Base-by-base conservation (phyloP, 2,113 vertebrate species). In the Lagopus muta region DNA sequence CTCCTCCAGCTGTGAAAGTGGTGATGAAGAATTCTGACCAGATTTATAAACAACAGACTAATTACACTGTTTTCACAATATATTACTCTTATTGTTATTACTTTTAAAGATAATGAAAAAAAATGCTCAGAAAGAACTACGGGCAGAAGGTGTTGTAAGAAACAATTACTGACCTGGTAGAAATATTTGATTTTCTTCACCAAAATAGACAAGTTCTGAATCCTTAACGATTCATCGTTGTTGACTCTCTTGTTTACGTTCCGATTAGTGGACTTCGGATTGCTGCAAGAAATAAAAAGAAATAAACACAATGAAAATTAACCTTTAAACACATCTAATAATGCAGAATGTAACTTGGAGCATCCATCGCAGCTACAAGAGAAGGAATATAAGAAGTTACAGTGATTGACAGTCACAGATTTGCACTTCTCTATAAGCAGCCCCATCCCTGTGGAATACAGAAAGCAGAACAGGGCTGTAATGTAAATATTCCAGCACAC, bases 211-310 rank as follows among this genome's bases (percentile, higher is more conserved):
- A 99, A 97, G 96, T 99, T 99, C 96, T 99, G 99, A 90, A 99
- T 98, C 78, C 99, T 98, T 91, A 99, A 97, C 6, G 98, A 98
- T 3, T 98, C 97, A 95, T 99, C 99, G 73, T 99, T 99, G 98
- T 99, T 99, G 83, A 99, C 98, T 96, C 99, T 99, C 97, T 99
- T 99, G 98, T 99, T 99, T 97, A 99, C 98, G 98, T 99, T 98
- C 97, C 99, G 99, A 95, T 97, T 98, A 38, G 98, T 97, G 52
- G 97, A 97, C 95, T 99, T 99, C 32, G 99, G 99, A 95, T 99
- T 99, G 97, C 99, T 99, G 98, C 18, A 93, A 96, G 83, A 70
- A 77, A 55, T 85, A 34, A 3, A 50, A 70, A 17, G 47, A 82
- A 62, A 30, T 70, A 89, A 95, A 90, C 74, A 94, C 6, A 45